Evolutionary conservation across 2,888 invertebrate genomes (phyloP), one percentile per base, ranked within the genome.

Genomic region (Drosophila macrothrix): DNA sequence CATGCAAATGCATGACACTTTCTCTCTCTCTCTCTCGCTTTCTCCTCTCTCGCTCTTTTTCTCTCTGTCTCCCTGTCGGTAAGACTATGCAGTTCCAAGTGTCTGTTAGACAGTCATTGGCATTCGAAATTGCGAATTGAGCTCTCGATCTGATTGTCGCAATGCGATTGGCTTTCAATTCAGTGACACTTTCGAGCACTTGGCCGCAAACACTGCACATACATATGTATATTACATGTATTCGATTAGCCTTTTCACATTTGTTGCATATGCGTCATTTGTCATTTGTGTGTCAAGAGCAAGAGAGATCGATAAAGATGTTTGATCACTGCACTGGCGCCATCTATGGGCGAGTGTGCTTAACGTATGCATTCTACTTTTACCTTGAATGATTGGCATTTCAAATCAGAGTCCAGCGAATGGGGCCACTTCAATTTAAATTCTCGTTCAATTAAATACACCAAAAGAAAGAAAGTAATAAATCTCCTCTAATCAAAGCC

Each of bases 91-190:
- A 55, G 69, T 70, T 71, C 58, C 67, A 81, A 88, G 86, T 72
- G 68, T 67, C 81, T 76, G 73, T 64, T 29, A 50, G 72, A 39
- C 65, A 71, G 73, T 67, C 67, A n/a, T n/a, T n/a, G n/a, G 43
- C 76, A 85, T 85, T 88, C 79, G 79, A 77, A 73, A 76, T 72
- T 76, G 76, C 72, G 67, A 73, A 79, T 71, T 83, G 72, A 78
- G 71, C 80, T 67, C 81, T 84, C 70, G 74, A 85, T 83, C 71
- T 74, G 50, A 31, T 69, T 69, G 74, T 70, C 73, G 70, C 70
- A 79, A 60, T 73, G 73, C 80, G 71, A 82, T 75, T 84, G 80
- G 65, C 60, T 65, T 80, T 80, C 67, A 73, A 80, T 83, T 85
- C 62, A 63, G 70, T 74, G 81, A 67, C 76, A 86, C 76, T 83